A percentile compares a stretch with the other conserved stretches of the same genome.
These are phyloP conservation scores for Holacanthella duospinosa DNA, from an alignment of 2,888 invertebrate species.

Conservation along the genomic window DNA sequence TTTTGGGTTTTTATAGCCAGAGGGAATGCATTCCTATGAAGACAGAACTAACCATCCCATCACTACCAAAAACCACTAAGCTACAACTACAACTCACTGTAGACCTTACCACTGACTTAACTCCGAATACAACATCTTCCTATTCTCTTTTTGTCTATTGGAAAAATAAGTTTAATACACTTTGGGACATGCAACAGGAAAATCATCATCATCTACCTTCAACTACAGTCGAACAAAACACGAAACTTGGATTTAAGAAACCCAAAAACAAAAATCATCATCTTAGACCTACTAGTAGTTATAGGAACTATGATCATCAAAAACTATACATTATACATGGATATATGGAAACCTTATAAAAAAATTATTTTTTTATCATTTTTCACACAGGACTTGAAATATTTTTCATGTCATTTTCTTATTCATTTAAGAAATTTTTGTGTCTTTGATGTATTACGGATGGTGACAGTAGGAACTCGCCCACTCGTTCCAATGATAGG, in stretches of 20 bases:
- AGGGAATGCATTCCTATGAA: conserved; percentile 16
- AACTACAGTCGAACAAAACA: too few relatives aligned
- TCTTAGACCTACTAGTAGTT: too few relatives aligned
- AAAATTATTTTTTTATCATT: not conserved
- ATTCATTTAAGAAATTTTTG: not conserved
- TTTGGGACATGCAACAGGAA: conserved; percentile 1
- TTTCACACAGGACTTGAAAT: not conserved
- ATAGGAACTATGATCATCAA: too few relatives aligned
- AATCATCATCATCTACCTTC: not conserved
- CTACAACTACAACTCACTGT: too few relatives aligned
- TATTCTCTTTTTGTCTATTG: not conserved
- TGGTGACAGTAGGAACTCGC: conserved; percentile 1
- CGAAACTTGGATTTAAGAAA: too few relatives aligned
- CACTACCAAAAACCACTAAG: too few relatives aligned
- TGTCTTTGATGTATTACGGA: not conserved
- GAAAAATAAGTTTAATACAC: not conserved
- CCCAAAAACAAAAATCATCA: too few relatives aligned
- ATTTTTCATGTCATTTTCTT: not conserved
- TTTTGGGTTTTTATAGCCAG: conserved; percentile 13
- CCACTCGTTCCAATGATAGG: not conserved
- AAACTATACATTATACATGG: not conserved
- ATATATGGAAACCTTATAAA: not conserved
- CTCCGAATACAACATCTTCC: too few relatives aligned
- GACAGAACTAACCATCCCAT: conserved; percentile 10
- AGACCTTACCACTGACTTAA: too few relatives aligned